These are phyloP conservation scores for Lydus trimaculatus DNA, from an alignment of 2,888 invertebrate species.

Conservation along the genomic window DNA sequence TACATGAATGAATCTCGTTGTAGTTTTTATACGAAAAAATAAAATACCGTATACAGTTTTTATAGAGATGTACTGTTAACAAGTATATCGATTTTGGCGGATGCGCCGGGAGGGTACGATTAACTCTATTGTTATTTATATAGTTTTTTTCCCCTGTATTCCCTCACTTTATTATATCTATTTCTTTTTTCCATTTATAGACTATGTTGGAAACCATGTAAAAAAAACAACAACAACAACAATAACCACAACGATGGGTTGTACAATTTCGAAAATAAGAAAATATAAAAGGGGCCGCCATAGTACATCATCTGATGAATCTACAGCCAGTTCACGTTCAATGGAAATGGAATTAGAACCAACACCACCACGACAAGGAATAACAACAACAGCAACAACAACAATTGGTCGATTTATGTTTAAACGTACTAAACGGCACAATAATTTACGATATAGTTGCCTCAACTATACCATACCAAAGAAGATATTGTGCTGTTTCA, in stretches of 20 bases:
- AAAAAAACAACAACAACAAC: not conserved
- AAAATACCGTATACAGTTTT: too few species aligned
- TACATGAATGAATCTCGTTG: not conserved
- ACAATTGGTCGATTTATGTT: not conserved
- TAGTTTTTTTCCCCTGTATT: not conserved
- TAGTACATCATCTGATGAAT: not conserved
- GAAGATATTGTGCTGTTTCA: constrained; percentile 72
- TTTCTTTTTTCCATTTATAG: not conserved
- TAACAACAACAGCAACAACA: not conserved
- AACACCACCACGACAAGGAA: not conserved
- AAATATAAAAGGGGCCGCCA: not conserved
- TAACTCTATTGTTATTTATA: not conserved
- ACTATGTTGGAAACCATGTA: not conserved
- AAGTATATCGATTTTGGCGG: not conserved
- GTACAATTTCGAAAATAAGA: not conserved
- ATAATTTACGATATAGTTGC: constrained; percentile 41
- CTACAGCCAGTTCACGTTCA: not conserved
- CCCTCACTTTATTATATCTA: not conserved
- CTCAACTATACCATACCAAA: constrained; percentile 67
- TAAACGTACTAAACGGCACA: not conserved
- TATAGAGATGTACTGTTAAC: too few species aligned
- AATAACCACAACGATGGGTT: not conserved
- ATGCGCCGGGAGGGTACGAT: not conserved
- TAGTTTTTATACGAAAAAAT: too few species aligned
- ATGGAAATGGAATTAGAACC: constrained; percentile 6